These are phyloP conservation scores for Tetragnatha montana DNA, from an alignment of 2,888 invertebrate species.

Conservation along the genomic window DNA sequence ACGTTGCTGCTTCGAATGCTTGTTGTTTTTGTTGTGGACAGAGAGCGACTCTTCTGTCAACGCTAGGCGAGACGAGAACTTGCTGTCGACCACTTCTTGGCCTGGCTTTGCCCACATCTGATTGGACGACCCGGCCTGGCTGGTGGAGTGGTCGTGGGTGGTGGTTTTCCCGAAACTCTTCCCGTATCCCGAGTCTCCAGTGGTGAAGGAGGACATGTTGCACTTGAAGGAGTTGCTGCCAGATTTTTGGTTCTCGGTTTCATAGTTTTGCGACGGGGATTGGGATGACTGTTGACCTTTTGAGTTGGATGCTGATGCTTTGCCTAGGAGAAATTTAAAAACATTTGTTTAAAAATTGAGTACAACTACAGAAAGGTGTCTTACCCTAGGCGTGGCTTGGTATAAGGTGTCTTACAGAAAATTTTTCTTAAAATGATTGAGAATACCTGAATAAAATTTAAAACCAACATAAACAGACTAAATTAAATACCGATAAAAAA, in stretches of 20 bases:
- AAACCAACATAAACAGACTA: too few species aligned
- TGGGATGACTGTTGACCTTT: conserved; percentile 28
- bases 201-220: conserved; percentile 62
- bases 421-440: too few species aligned
- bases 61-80: conserved; percentile 42
- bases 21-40: conserved; percentile 61
- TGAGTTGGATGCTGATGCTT: conserved; percentile 16
- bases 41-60: conserved; percentile 55
- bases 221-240: conserved; percentile 62
- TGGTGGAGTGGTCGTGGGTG: conserved; percentile 9
- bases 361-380: too few species aligned
- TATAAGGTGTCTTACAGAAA: too few species aligned
- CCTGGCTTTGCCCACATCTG: conserved; percentile 30
- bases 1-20: conserved; percentile 53
- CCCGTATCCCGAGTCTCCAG: conserved; percentile 63
- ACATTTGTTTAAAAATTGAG: not conserved
- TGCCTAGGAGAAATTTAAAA: conserved; percentile 2
- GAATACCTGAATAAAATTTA: too few species aligned
- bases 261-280: conserved; percentile 5
- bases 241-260: conserved; percentile 40
- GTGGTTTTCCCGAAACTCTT: conserved; percentile 25
- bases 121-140: conserved; percentile 16
- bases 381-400: too few species aligned
- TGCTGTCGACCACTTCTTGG: not conserved
- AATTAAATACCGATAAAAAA: too few species aligned